Evolutionary conservation across 2,888 invertebrate genomes (phyloP).

Genomic region (Choristoneura rosaceana): DNA sequence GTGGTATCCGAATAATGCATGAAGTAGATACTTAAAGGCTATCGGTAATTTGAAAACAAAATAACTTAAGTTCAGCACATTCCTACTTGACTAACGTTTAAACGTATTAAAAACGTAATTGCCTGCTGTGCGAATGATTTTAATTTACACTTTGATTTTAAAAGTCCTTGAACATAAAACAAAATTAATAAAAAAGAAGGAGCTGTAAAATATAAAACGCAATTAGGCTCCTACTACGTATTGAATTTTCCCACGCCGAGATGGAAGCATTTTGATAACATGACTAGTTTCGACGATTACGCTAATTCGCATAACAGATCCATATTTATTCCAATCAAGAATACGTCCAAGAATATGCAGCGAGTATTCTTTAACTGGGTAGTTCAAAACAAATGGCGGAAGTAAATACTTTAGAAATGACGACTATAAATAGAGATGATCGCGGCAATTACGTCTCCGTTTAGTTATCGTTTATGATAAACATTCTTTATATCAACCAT

Average conservation of each 20-base stretch:
- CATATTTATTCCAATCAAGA: constrained; percentile 28
- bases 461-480: constrained; percentile 31
- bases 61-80: not conserved
- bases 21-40: not conserved
- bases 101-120: not conserved
- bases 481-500: constrained; percentile 19
- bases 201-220: constrained; percentile 1
- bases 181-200: not conserved
- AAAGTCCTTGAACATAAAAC: not conserved
- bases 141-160: not conserved
- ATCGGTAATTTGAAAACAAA: not conserved
- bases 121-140: not conserved
- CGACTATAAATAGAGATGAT: constrained; percentile 59
- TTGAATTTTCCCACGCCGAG: constrained; percentile 22
- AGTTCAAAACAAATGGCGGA: constrained; percentile 61
- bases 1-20: not conserved
- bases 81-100: not conserved
- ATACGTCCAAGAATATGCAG: constrained; percentile 20
- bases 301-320: constrained; percentile 19
- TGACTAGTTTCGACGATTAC: constrained; percentile 16
- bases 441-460: constrained; percentile 43
- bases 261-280: constrained; percentile 14
- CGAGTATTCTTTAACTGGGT: constrained; percentile 48
- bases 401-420: constrained; percentile 60
- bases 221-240: not conserved